phyloP scores from a whole-genome alignment of 2,797 vertebrate species.

The Galaxias olidus region DNA sequence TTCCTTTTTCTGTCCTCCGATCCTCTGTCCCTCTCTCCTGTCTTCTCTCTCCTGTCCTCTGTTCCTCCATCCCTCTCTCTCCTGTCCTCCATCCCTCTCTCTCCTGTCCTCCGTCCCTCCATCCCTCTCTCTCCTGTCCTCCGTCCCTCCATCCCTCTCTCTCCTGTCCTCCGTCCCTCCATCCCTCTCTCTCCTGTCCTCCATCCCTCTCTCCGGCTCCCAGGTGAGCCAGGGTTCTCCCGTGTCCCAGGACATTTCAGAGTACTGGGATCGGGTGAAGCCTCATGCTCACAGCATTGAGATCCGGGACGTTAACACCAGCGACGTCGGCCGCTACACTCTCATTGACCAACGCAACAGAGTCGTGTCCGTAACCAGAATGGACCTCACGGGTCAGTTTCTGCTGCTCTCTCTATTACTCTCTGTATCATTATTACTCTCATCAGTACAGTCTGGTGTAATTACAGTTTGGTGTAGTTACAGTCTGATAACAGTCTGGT shows the following conservation, averaged over 20 bases:
- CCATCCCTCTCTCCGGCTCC: constrained; percentile 24
- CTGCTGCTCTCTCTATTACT: neutral
- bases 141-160: too few relatives aligned
- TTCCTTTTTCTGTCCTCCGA: too few relatives aligned
- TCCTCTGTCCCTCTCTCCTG: too few relatives aligned
- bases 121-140: too few relatives aligned
- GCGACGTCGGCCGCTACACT: constrained; percentile 60
- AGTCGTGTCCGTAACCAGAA: constrained; percentile 48
- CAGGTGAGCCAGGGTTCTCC: constrained; percentile 52
- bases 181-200: constrained; percentile 24
- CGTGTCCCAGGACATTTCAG: constrained; percentile 30
- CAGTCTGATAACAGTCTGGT: too few relatives aligned
- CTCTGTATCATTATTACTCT: too few relatives aligned
- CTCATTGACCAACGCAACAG: constrained; percentile 40
- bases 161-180: too few relatives aligned
- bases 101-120: too few relatives aligned
- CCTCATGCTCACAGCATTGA: constrained; percentile 28
- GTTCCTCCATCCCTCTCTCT: too few relatives aligned
- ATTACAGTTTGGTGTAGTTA: neutral
- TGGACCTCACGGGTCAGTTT: constrained; percentile 67
- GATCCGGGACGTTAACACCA: constrained; percentile 54
- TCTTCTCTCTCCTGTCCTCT: too few relatives aligned
- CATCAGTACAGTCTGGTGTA: too few relatives aligned
- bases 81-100: too few relatives aligned
- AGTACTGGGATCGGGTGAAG: constrained; percentile 56